phyloP scores from a whole-genome alignment of 2,888 invertebrate species.

The Trichopria drosophilae region DNA sequence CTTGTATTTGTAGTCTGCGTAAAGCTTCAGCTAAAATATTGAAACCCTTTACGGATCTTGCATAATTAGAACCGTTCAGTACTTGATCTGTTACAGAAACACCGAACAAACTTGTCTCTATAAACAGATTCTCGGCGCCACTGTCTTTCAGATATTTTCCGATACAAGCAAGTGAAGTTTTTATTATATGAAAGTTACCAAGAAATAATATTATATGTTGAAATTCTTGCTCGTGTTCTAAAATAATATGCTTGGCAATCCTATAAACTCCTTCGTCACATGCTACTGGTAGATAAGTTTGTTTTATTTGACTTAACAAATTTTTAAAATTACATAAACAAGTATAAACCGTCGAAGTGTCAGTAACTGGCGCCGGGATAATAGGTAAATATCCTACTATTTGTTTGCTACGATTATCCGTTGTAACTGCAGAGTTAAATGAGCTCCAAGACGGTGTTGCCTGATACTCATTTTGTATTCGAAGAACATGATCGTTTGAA shows the following conservation, averaged over 20 bases:
- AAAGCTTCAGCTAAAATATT: constrained; percentile 12
- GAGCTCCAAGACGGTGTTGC: background rate
- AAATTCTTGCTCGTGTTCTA: constrained; percentile 6
- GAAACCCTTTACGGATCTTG: constrained; percentile 11
- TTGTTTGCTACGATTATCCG: background rate
- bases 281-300: constrained; percentile 7
- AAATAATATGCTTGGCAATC: constrained; percentile 10
- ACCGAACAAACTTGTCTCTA: constrained; percentile 10
- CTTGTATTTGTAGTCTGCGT: constrained; percentile 8
- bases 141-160: constrained; percentile 23
- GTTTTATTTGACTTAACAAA: constrained; percentile 12
- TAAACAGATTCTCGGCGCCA: constrained; percentile 15
- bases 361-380: constrained; percentile 11
- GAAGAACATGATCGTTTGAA: background rate
- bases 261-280: constrained; percentile 23
- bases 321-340: constrained; percentile 12
- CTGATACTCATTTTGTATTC: background rate
- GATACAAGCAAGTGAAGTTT: constrained; percentile 8
- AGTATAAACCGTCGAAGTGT: constrained; percentile 18
- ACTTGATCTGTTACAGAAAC: constrained; percentile 8
- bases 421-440: background rate
- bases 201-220: constrained; percentile 6
- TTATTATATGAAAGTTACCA: constrained; percentile 14
- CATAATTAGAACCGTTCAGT: constrained; percentile 14
- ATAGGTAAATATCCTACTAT: constrained; percentile 14